Evolutionary conservation across 2,888 invertebrate genomes (phyloP).

Genomic region (Neoaliturus tenellus): DNA sequence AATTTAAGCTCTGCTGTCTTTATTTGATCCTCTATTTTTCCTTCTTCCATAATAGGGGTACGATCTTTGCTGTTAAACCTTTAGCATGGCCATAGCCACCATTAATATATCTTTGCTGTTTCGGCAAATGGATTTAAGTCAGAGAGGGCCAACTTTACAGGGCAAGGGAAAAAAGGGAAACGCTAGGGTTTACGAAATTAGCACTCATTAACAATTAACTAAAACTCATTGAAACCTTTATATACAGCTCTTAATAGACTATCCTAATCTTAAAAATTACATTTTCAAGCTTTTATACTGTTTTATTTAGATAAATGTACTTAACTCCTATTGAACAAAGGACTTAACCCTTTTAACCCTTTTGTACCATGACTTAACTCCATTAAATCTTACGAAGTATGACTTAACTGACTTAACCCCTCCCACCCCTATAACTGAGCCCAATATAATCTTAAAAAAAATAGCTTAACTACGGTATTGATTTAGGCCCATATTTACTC

Average conservation of each 20-base stretch:
- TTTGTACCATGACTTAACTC: constrained; percentile 5
- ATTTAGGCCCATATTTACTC: background rate
- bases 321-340: background rate
- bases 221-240: background rate
- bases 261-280: background rate
- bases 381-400: background rate
- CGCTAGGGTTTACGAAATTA: background rate
- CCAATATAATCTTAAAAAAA: background rate
- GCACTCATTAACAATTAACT: background rate
- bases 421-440: background rate
- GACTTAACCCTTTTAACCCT: background rate
- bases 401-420: constrained; percentile 11
- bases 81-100: background rate
- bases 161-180: constrained; percentile 4
- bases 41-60: background rate
- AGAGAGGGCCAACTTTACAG: constrained; percentile 3
- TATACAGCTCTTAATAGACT: background rate
- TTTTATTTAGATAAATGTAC: background rate
- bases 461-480: background rate
- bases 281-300: background rate
- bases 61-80: background rate
- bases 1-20: constrained; percentile 39
- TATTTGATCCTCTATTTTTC: background rate
- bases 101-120: constrained; percentile 17
- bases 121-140: constrained; percentile 12